A percentile compares a stretch with the other conserved stretches of the same genome.
Evolutionary conservation across 2,797 vertebrate genomes (phyloP).

Genomic region (Geotria australis): DNA sequence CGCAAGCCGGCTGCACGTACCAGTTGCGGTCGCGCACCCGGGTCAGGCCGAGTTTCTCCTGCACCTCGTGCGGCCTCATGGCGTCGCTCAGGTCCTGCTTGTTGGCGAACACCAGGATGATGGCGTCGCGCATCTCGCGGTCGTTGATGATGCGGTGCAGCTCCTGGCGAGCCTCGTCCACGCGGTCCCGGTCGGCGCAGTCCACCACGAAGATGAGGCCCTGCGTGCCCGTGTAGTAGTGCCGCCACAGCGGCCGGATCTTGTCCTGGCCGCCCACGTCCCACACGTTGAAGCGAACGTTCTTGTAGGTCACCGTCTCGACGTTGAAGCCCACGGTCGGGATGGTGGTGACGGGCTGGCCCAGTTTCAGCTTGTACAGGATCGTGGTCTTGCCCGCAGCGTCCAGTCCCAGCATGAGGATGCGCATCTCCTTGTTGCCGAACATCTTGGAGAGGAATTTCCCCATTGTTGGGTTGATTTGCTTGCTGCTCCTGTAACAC

Average conservation of each 20-base stretch:
- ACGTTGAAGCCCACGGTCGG: constrained; percentile 10
- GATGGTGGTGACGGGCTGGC: constrained; percentile 9
- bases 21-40: constrained; percentile 9
- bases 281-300: constrained; percentile 11
- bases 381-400: constrained; percentile 96
- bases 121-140: constrained; percentile 7
- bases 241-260: constrained; percentile 9
- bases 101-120: constrained; percentile 9
- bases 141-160: constrained; percentile 5
- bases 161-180: constrained; percentile 3
- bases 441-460: constrained; percentile 10
- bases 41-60: constrained; percentile 9
- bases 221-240: constrained; percentile 10
- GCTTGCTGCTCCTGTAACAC: too few species aligned
- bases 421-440: constrained; percentile 70
- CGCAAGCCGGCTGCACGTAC: constrained; percentile 10
- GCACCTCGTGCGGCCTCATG: constrained; percentile 9
- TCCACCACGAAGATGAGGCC: constrained; percentile 10
- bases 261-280: constrained; percentile 10
- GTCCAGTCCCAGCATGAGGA: constrained; percentile 94
- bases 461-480: constrained; percentile 6
- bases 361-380: constrained; percentile 53
- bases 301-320: constrained; percentile 11
- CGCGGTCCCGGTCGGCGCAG: constrained; percentile 4
- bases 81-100: constrained; percentile 10